phyloP scores from a whole-genome alignment of 2,113 vertebrate genomes.

The Lutjanus erythropterus region DNA sequence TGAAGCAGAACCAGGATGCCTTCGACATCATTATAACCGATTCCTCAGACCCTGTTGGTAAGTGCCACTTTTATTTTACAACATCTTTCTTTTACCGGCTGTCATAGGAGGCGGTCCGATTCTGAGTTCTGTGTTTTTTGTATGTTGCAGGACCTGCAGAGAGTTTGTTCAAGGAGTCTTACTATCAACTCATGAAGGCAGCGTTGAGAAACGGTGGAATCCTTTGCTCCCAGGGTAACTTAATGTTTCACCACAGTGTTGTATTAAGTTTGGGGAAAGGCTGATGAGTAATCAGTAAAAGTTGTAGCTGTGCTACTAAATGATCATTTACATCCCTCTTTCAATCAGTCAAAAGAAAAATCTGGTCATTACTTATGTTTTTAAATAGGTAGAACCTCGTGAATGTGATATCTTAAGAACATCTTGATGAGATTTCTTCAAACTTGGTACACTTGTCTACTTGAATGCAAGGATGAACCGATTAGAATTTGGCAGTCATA shows the following conservation, averaged over 20 bases:
- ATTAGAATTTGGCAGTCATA: no score
- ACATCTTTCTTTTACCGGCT: neutral
- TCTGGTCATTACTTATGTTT: neutral
- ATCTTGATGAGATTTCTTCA: no score
- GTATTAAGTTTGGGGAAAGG: neutral
- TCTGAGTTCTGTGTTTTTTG: neutral
- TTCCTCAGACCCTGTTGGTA: constrained; percentile 98
- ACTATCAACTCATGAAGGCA: constrained; percentile 98
- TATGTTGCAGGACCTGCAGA: constrained; percentile 91
- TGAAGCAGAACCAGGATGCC: constrained; percentile 98
- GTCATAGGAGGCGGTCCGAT: accelerated
- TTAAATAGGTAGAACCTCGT: no score
- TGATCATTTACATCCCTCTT: neutral
- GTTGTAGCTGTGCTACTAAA: neutral
- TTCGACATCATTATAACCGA: constrained; percentile 98
- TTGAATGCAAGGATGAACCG: no score
- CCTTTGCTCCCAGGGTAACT: constrained; percentile 96
- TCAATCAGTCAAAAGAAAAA: neutral
- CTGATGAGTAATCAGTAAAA: neutral
- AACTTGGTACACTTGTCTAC: no score
- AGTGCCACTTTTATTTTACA: constrained; percentile 49
- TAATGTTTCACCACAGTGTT: constrained; percentile 1
- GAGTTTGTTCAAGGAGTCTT: constrained; percentile 98
- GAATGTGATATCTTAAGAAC: no score
- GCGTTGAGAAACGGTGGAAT: constrained; percentile 93